A percentile compares a stretch with the other conserved stretches of the same genome.
Conservation (phyloP, 1,140 invertebrate genomes). For the Bombus haemorrhoidalis region DNA sequence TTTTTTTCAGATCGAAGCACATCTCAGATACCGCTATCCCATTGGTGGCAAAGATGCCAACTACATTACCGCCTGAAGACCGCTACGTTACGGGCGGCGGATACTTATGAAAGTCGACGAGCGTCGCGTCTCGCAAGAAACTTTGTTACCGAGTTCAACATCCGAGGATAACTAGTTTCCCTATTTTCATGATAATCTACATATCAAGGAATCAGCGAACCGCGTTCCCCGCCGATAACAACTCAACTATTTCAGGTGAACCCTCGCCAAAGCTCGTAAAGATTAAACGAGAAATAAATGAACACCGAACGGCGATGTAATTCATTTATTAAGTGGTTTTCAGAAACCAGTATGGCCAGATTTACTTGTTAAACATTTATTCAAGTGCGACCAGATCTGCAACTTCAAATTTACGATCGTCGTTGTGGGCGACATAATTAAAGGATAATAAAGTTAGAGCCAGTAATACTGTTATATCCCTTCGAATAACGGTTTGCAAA, state of each 20-base stretch:
- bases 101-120: constrained; percentile 56
- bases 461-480: constrained; percentile 27
- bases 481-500: constrained; percentile 18
- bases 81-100: constrained; percentile 67
- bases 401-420: constrained; percentile 29
- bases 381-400: constrained; percentile 21
- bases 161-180: constrained; percentile 61
- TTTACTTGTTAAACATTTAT: constrained; percentile 13
- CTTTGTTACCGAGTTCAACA: constrained; percentile 58
- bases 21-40: not conserved
- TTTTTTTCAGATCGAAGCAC: too few relatives aligned
- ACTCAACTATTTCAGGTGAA: not conserved
- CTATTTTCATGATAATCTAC: not conserved
- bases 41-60: constrained; percentile 63
- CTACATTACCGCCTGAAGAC: constrained; percentile 74
- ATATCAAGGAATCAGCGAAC: not conserved
- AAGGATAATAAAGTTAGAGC: constrained; percentile 35
- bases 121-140: constrained; percentile 36
- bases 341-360: constrained; percentile 36
- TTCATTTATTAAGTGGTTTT: constrained; percentile 47
- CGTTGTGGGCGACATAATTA: constrained; percentile 23
- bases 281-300: constrained; percentile 4
- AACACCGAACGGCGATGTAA: constrained; percentile 10
- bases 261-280: constrained; percentile 8
- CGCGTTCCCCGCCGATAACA: constrained; percentile 51